phyloP scores from a whole-genome alignment of 2,888 invertebrate species.

The Calliopum simillimum region DNA sequence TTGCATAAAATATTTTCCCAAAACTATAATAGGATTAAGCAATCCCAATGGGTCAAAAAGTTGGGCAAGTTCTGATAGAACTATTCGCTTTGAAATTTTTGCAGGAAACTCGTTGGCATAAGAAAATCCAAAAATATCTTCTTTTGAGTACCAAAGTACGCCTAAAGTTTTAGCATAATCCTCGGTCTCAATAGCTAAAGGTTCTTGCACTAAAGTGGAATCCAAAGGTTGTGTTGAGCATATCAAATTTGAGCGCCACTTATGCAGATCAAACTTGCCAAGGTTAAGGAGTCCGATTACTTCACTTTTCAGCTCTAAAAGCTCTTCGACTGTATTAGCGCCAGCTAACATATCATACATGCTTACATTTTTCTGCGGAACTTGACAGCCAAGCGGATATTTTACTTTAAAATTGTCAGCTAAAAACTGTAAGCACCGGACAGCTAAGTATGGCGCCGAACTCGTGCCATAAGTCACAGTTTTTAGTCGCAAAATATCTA shows the following conservation, averaged over 20 bases:
- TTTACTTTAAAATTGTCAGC: not conserved
- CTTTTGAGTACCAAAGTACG: not conserved
- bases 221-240: not conserved
- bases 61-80: slow-evolving; percentile 30
- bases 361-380: slow-evolving; percentile 8
- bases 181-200: not conserved
- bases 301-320: not conserved
- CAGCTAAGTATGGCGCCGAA: slow-evolving; percentile 12
- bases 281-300: not conserved
- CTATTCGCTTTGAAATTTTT: slow-evolving; percentile 29
- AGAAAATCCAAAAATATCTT: not conserved
- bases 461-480: slow-evolving; percentile 33
- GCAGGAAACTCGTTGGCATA: slow-evolving; percentile 1
- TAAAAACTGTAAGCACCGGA: slow-evolving; percentile 10
- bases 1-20: slow-evolving; percentile 37
- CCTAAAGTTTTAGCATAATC: slow-evolving; percentile 10
- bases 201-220: not conserved
- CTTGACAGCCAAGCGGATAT: not conserved
- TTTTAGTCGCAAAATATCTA: slow-evolving; percentile 21
- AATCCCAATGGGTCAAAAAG: slow-evolving; percentile 37
- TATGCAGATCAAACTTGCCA: slow-evolving; percentile 13
- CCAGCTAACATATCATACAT: slow-evolving; percentile 18
- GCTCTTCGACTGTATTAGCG: slow-evolving; percentile 3
- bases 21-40: slow-evolving; percentile 32
- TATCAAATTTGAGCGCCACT: slow-evolving; percentile 17